phyloP scores from a whole-genome alignment of 2,113 vertebrate genomes.

The Columbina picui region DNA sequence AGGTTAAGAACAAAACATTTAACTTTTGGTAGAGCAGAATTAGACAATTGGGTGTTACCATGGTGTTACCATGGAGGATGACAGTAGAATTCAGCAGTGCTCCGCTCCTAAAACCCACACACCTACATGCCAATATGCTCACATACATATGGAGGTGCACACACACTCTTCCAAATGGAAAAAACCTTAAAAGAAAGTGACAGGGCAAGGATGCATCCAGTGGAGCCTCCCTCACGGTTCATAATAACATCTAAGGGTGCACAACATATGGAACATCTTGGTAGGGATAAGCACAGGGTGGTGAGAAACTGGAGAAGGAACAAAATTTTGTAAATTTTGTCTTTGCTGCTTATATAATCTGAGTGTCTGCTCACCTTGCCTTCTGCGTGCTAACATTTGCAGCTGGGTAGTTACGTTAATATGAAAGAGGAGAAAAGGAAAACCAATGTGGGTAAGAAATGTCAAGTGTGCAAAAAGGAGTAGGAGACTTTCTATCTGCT shows the following conservation, averaged over 20 bases:
- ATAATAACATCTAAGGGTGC: neutral
- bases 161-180: neutral
- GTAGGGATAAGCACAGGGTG: neutral
- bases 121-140: too few species aligned
- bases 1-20: neutral
- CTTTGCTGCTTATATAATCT: neutral
- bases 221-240: accelerated
- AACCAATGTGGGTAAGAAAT: neutral
- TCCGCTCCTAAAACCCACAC: too few species aligned
- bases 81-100: neutral
- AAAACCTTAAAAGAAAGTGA: neutral
- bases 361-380: neutral
- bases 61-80: neutral
- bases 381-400: neutral
- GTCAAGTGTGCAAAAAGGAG: neutral
- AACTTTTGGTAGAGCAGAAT: neutral
- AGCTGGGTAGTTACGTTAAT: neutral
- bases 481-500: neutral
- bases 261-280: neutral
- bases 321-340: neutral
- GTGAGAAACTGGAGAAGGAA: neutral
- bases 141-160: neutral
- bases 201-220: neutral
- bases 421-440: neutral
- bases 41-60: neutral